A percentile compares a stretch with the other conserved stretches of the same genome.
Conservation (phyloP, 2,888 invertebrate genomes). For the Chrysodeixis includens region DNA sequence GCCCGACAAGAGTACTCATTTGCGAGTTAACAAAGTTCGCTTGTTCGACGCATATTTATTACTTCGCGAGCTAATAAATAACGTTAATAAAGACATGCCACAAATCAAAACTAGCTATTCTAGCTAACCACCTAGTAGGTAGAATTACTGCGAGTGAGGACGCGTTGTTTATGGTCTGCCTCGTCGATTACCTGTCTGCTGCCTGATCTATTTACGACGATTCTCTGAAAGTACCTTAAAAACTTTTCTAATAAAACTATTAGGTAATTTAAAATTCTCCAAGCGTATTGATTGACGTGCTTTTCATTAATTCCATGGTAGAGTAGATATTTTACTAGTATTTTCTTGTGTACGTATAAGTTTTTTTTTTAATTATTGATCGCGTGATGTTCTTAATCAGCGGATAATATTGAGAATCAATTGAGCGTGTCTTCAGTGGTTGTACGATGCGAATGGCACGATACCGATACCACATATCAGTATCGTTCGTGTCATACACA, state of each 20-base stretch:
- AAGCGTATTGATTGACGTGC: no score
- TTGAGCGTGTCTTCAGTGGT: conserved; percentile 15
- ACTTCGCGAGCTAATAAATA: conserved; percentile 37
- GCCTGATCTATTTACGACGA: not conserved
- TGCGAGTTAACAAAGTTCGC: conserved; percentile 26
- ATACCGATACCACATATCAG: conserved; percentile 17
- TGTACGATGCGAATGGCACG: conserved; percentile 15
- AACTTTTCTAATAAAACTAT: no score
- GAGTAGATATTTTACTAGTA: not conserved
- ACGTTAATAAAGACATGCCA: conserved; percentile 27
- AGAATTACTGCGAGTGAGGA: not conserved
- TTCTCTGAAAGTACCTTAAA: no score
- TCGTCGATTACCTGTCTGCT: conserved; percentile 14
- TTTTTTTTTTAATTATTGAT: not conserved
- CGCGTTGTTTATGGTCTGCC: conserved; percentile 8
- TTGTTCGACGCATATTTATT: conserved; percentile 41
- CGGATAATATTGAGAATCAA: conserved; percentile 22
- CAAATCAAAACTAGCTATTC: conserved; percentile 33
- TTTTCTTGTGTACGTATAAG: not conserved
- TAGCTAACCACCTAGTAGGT: conserved; percentile 5
- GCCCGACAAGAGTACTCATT: conserved; percentile 33
- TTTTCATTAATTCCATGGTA: no score
- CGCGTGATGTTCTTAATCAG: conserved; percentile 22
- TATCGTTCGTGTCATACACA: no score
- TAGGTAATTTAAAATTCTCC: no score